Percentiles rank a stretch among this genome's conserved stretches.
Evolutionary conservation across 1,140 invertebrate species (phyloP).

Genomic region (Episyrphus balteatus): DNA sequence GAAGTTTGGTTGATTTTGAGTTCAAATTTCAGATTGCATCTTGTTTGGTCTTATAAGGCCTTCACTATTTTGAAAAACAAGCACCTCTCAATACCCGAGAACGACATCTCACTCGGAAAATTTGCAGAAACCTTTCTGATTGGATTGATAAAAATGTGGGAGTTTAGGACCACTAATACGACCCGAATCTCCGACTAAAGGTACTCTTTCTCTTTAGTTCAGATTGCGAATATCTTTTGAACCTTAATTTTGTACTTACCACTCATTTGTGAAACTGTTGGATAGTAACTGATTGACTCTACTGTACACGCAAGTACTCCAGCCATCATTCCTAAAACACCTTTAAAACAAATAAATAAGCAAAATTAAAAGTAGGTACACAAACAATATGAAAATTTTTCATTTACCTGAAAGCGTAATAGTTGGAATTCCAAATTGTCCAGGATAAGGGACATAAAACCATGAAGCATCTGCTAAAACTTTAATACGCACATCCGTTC

Average conservation of each 20-base stretch:
- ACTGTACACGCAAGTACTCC: constrained; percentile 74
- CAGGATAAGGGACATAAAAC: constrained; percentile 79
- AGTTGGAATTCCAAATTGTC: constrained; percentile 78
- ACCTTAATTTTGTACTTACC: constrained; percentile 36
- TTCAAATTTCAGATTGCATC: no score
- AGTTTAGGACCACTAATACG: no score
- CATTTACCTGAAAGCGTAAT: constrained; percentile 37
- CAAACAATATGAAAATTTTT: not conserved
- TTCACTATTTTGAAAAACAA: no score
- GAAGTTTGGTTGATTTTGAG: no score
- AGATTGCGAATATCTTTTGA: no score
- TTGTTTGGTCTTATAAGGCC: no score
- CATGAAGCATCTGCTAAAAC: constrained; percentile 64
- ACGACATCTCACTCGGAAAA: no score
- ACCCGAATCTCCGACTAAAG: no score
- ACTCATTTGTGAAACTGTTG: constrained; percentile 72
- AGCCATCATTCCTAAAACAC: constrained; percentile 72
- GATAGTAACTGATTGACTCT: constrained; percentile 83
- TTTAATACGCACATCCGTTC: constrained; percentile 65
- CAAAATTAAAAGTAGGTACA: not conserved
- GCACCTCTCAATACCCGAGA: no score
- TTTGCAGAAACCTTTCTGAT: no score
- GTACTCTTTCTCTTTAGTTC: no score
- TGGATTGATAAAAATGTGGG: no score
- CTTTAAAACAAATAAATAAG: constrained; percentile 41